phyloP scores from a whole-genome alignment of 2,113 vertebrate genomes.

The Melanerpes formicivorus region DNA sequence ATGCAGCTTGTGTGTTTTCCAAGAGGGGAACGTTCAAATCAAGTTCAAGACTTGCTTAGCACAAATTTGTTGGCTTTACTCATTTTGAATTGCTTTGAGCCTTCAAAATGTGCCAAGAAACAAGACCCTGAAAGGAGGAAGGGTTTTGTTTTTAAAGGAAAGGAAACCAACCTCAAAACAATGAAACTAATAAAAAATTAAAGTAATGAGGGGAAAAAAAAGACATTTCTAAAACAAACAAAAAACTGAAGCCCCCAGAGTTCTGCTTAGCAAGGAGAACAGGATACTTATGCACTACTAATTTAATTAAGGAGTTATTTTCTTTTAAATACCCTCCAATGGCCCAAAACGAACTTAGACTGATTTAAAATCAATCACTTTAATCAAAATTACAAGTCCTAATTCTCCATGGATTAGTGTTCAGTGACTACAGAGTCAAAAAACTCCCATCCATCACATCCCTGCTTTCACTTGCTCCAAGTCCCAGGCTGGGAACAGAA shows the following conservation, averaged over 20 bases:
- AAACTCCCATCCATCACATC: neutral
- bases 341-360: conserved; percentile 47
- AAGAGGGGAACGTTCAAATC: neutral
- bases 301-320: conserved; percentile 68
- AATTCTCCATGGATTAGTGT: conserved; percentile 1
- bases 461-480: neutral
- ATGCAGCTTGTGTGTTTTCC: neutral
- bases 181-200: too few species aligned
- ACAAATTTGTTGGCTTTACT: neutral
- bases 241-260: neutral
- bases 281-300: neutral
- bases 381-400: conserved; percentile 63
- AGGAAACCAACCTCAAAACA: too few species aligned
- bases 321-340: conserved; percentile 67
- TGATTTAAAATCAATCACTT: conserved; percentile 67
- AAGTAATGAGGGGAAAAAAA: too few species aligned
- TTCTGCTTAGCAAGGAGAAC: conserved; percentile 12
- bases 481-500: neutral
- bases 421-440: neutral
- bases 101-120: neutral
- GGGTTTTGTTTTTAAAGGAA: neutral
- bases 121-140: neutral
- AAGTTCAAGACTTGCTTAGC: neutral
- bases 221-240: too few species aligned
- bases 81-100: neutral